These are phyloP conservation scores for Bicyclus anynana DNA, from an alignment of 1,140 invertebrate genomes.

Conservation along the genomic window DNA sequence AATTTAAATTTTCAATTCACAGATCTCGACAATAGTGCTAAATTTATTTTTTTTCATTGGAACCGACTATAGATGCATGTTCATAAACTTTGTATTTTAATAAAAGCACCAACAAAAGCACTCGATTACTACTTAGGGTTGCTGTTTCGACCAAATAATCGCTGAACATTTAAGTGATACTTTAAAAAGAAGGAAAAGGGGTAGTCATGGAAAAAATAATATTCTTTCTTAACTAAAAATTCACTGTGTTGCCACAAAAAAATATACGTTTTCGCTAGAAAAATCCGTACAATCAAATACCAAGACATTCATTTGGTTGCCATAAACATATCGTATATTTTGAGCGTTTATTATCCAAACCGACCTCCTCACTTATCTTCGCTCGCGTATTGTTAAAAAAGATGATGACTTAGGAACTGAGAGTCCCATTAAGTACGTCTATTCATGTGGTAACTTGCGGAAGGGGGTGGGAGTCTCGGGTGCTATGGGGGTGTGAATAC, in stretches of 20 bases:
- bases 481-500: constrained; percentile 41
- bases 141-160: too few relatives aligned
- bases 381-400: constrained; percentile 64
- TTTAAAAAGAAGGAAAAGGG: too few relatives aligned
- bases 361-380: constrained; percentile 58
- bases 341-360: constrained; percentile 65
- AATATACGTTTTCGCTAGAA: background rate
- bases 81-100: too few relatives aligned
- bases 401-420: constrained; percentile 75
- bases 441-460: constrained; percentile 65
- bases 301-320: background rate
- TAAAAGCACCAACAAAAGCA: too few relatives aligned
- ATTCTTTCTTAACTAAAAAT: too few relatives aligned
- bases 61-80: too few relatives aligned
- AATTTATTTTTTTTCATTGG: too few relatives aligned
- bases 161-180: too few relatives aligned
- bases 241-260: background rate
- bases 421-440: constrained; percentile 73
- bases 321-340: constrained; percentile 18
- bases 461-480: constrained; percentile 25
- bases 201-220: too few relatives aligned
- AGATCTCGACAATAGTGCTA: too few relatives aligned
- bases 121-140: too few relatives aligned
- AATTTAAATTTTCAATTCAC: too few relatives aligned
- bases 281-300: constrained; percentile 9